Percentiles rank a stretch among this genome's conserved stretches.
phyloP scores from a whole-genome alignment of 2,888 invertebrate species.

The Caenorhabditis drosophilae region DNA sequence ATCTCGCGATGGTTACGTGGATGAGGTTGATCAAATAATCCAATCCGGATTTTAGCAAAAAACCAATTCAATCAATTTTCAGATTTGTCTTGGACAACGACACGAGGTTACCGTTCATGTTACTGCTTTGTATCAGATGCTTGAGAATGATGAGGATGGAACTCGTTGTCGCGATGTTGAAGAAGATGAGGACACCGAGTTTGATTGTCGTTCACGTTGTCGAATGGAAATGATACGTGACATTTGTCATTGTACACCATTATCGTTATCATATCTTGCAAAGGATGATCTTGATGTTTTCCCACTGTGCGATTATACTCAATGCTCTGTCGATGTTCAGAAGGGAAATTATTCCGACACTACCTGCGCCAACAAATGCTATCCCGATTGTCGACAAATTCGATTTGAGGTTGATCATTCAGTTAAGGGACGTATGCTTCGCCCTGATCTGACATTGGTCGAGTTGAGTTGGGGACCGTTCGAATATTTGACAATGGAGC shows the following conservation, averaged over 20 bases:
- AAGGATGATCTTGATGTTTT: constrained; percentile 54
- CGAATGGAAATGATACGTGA: constrained; percentile 64
- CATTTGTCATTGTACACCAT: constrained; percentile 62
- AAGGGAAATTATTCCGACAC: constrained; percentile 61
- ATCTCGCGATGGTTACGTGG: constrained; percentile 61
- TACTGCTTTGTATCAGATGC: constrained; percentile 60
- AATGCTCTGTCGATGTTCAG: constrained; percentile 61
- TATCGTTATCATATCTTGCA: constrained; percentile 57
- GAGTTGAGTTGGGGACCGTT: constrained; percentile 66
- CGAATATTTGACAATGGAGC: constrained; percentile 66
- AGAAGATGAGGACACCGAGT: constrained; percentile 64
- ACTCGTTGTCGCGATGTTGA: constrained; percentile 62
- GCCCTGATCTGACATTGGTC: constrained; percentile 63
- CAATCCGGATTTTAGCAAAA: too few species aligned
- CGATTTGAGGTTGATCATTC: constrained; percentile 63
- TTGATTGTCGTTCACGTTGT: constrained; percentile 63
- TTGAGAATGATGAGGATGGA: constrained; percentile 66
- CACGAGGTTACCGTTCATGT: constrained; percentile 65
- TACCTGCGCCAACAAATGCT: constrained; percentile 60
- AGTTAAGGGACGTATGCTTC: constrained; percentile 60
- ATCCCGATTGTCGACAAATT: constrained; percentile 60
- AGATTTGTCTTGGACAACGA: constrained; percentile 62
- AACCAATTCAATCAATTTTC: too few species aligned
- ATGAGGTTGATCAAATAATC: too few species aligned
- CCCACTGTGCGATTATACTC: constrained; percentile 64